Evolutionary conservation across 92 coral and sea anemone genomes (phyloP), one percentile per base, ranked within the genome.

Genomic region (Heteractis magnifica): DNA sequence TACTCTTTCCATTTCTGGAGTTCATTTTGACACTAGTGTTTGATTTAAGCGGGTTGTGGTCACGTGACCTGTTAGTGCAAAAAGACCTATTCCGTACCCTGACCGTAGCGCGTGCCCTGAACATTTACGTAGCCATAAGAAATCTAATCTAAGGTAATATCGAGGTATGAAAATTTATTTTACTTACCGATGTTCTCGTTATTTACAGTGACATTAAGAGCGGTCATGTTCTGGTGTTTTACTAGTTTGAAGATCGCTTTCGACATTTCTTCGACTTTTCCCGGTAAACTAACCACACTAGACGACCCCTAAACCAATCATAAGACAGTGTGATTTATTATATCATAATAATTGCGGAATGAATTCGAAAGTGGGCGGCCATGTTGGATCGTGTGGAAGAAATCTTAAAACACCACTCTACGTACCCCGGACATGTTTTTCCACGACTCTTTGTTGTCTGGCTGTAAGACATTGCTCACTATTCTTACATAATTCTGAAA

Each of bases 191-290:
- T 73, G 68, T 85, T 82, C 13, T 73, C 62, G 49, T 78, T 83
- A 1, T 80, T 50, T 48, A 88, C 59, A 26, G 75, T 18, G 51
- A 91, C 26, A 56, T 60, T 62, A 4, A 88, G 65, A 59, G 50
- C 76, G 3, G 68, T 26, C 26, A 78, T 71, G 13, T 44, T 79
- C 10, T 72, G 59, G 77, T 72, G 71, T 16, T 87, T 72, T 12
- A 87, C 71, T 14, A 82, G 65, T 6, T 74, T 14, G 23, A 88
- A 49, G 20, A 87, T 84, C 49, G 82, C 87, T 0, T 82, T 77
- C 5, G 87, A 77, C 79, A 86, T 85, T 11, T 82, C 78, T 75
- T 91, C 94, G n/a, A 91, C 75, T 7, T 72, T 80, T n/a, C 26
- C 58, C n/a, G 94, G 89, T 4, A 90, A 50, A 58, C 87, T 85